Evolutionary conservation across 2,113 vertebrate species (phyloP), one percentile per base, ranked within the genome.

Genomic region (Sinosuthora webbiana): DNA sequence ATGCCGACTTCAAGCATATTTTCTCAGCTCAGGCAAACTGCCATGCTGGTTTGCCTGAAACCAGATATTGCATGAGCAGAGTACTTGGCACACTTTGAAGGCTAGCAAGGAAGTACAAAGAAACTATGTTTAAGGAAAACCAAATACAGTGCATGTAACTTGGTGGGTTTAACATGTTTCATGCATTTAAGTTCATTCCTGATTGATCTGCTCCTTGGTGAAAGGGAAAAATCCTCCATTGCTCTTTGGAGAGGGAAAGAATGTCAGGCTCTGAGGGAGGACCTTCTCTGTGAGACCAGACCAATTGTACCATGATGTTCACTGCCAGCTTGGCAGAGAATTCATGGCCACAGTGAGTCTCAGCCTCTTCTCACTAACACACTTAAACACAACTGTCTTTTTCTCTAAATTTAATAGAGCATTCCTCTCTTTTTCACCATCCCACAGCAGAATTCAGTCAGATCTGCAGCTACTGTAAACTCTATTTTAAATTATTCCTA

Each of bases 21-120:
- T 94, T 88, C 88, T 90, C 89, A 75, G 67, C 84, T 69, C 70
- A 82, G 94, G 96, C 96, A 97, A 93, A 96, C 87, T 96, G 96
- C 96, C 95, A 91, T 24, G 44, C 92, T 87, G 65, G 63, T 92
- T 94, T 95, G 93, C 95, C 96, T 81, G 79, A 95, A 97, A 94
- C 83, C 94, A 93, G 89, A 87, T 89, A 91, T 3, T 86, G 90
- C 83, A 91, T 47, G 83, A 90, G 67, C 83, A 90, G 87, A 57
- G 76, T 53, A 67, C 83, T 85, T 78, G 83, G 70, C 82, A 69
- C 53, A 87, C 92, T 89, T 67, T 89, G 91, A 94, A 94, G 91
- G 84, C 87, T 74, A 75, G 64, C 4, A 10, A 83, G 63, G 75
- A 74, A 88, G 55, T 44, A 94, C 67, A 90, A 74, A 95, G 93